These are phyloP conservation scores for Psittacara wagleri DNA, from an alignment of 2,113 vertebrate genomes.

Conservation along the genomic window DNA sequence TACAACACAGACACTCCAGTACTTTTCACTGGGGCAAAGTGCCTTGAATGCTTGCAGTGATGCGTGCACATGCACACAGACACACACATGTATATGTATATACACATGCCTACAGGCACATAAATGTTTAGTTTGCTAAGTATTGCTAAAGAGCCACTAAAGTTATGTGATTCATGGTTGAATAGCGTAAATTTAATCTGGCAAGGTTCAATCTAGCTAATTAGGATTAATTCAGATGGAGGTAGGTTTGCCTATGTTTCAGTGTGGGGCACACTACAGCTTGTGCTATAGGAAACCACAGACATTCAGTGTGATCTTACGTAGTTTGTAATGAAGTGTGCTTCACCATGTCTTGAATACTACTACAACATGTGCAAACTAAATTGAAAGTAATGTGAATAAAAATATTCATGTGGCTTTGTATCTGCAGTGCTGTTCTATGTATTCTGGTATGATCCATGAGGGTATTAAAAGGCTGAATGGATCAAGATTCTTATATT, in stretches of 20 bases:
- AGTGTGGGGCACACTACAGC: not conserved
- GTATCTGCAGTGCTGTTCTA: not conserved
- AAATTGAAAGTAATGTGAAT: not conserved
- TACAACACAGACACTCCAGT: not conserved
- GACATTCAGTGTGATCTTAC: not conserved
- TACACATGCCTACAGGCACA: not conserved
- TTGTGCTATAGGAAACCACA: not conserved
- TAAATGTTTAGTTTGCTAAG: not conserved
- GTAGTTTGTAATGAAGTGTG: not conserved
- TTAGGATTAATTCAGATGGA: not conserved
- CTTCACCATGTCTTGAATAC: not conserved
- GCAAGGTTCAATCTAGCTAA: not conserved
- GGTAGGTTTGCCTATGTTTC: not conserved
- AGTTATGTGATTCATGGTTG: not conserved
- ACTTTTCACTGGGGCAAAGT: not conserved
- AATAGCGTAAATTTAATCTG: not conserved
- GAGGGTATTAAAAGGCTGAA: not conserved
- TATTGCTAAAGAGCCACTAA: not conserved
- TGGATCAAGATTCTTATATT: not conserved
- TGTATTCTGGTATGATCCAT: not conserved
- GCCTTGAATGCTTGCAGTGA: not conserved
- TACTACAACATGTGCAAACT: not conserved
- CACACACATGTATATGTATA: not conserved
- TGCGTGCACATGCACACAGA: accelerated
- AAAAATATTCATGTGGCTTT: not conserved